phyloP scores from a whole-genome alignment of 2,888 invertebrate genomes.

The Eupithecia subfuscata region DNA sequence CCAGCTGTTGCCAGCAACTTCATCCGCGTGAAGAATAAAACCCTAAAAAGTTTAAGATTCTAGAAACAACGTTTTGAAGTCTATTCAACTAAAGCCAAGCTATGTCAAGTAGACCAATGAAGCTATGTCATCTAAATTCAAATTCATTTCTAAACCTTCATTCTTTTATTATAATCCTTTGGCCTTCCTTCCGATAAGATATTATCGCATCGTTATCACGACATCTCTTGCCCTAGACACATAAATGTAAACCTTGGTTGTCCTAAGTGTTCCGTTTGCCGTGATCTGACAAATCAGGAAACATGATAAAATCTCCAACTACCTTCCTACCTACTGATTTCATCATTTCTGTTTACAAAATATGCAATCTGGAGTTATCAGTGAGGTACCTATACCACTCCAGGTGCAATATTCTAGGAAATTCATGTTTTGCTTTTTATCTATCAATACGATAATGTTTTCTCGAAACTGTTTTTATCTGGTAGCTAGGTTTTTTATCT shows the following conservation, averaged over 20 bases:
- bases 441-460: constrained; percentile 25
- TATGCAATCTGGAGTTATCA: constrained; percentile 1
- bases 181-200: constrained; percentile 41
- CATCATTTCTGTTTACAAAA: not conserved
- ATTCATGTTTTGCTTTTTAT: constrained; percentile 17
- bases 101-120: not conserved
- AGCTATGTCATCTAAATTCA: not conserved
- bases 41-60: too few species aligned
- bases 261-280: not conserved
- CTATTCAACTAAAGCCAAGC: too few species aligned
- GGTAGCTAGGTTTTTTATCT: constrained; percentile 15
- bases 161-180: not conserved
- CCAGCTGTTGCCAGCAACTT: not conserved
- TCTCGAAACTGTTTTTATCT: constrained; percentile 25
- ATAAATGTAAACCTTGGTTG: constrained; percentile 23
- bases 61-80: too few species aligned
- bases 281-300: not conserved
- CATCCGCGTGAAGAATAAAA: not conserved
- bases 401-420: constrained; percentile 28
- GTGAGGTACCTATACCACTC: not conserved
- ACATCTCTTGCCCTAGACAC: constrained; percentile 36
- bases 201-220: constrained; percentile 19
- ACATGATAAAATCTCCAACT: not conserved
- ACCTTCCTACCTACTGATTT: not conserved
- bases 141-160: too few species aligned